A percentile compares a stretch with the other conserved stretches of the same genome.
Evolutionary conservation across 2,797 vertebrate species (phyloP).

Genomic region (Anisognathus igniventris): DNA sequence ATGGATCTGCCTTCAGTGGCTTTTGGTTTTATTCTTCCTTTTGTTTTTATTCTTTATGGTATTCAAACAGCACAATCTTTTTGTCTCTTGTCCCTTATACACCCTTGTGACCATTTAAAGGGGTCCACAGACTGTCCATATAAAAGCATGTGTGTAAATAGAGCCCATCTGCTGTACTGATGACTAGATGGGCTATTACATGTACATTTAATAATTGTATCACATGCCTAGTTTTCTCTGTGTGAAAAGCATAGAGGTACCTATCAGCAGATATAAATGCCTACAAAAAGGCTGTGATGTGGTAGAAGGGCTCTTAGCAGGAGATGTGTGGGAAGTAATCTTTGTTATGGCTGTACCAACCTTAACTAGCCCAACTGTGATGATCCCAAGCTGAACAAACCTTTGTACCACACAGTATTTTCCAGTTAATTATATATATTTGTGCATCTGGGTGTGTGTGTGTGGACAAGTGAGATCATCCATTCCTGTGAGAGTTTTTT

Average conservation of each 20-base stretch:
- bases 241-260: not conserved
- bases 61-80: not conserved
- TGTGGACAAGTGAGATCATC: constrained; percentile 63
- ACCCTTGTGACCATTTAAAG: not conserved
- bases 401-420: constrained; percentile 45
- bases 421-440: constrained; percentile 62
- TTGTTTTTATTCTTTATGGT: not conserved
- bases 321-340: constrained; percentile 32
- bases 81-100: not conserved
- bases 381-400: constrained; percentile 28
- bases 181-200: not conserved
- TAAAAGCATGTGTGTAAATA: not conserved
- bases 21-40: not conserved
- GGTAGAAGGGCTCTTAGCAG: constrained; percentile 29
- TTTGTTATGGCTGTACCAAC: constrained; percentile 25
- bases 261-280: constrained; percentile 31
- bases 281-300: constrained; percentile 21
- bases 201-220: not conserved
- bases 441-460: constrained; percentile 35
- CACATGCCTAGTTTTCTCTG: not conserved
- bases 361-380: not conserved
- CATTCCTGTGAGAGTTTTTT: constrained; percentile 39
- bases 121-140: not conserved
- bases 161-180: not conserved
- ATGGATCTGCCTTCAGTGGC: not conserved